A percentile compares a stretch with the other conserved stretches of the same genome.
These are phyloP conservation scores for Liparis tanakae DNA, from an alignment of 2,797 vertebrate genomes.

Conservation along the genomic window DNA sequence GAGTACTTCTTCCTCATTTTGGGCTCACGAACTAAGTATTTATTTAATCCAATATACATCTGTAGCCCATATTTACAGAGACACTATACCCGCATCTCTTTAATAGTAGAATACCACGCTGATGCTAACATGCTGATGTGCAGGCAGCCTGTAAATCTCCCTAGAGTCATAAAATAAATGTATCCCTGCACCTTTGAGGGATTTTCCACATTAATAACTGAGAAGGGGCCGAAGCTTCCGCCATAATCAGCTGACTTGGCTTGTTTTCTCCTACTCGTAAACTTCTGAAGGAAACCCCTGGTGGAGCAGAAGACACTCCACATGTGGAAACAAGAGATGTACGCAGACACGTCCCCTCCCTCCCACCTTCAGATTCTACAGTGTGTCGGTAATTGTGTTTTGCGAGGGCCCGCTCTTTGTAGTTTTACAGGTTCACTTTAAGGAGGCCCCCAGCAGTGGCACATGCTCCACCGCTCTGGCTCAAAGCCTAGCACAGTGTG, in stretches of 20 bases:
- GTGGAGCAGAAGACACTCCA: constrained; percentile 56
- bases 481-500: constrained; percentile 61
- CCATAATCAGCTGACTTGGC: constrained; percentile 64
- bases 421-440: constrained; percentile 80
- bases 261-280: constrained; percentile 62
- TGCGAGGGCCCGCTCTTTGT: constrained; percentile 79
- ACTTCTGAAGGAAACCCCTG: constrained; percentile 66
- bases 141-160: constrained; percentile 22
- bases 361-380: constrained; percentile 62
- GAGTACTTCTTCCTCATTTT: neutral
- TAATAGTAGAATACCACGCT: constrained; percentile 8
- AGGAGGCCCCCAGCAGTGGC: constrained; percentile 59
- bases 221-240: constrained; percentile 21
- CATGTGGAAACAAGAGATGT: constrained; percentile 38
- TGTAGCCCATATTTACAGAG: constrained; percentile 1
- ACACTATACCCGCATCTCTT: constrained; percentile 8
- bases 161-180: constrained; percentile 38
- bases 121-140: constrained; percentile 8
- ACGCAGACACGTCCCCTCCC: constrained; percentile 41
- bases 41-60: neutral
- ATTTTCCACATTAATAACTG: constrained; percentile 53
- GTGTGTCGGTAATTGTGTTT: constrained; percentile 61
- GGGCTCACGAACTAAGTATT: neutral
- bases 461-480: constrained; percentile 44
- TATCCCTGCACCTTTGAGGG: constrained; percentile 25